Base-by-base conservation (phyloP, 2,113 vertebrate genomes). In the Apteryx owenii region DNA sequence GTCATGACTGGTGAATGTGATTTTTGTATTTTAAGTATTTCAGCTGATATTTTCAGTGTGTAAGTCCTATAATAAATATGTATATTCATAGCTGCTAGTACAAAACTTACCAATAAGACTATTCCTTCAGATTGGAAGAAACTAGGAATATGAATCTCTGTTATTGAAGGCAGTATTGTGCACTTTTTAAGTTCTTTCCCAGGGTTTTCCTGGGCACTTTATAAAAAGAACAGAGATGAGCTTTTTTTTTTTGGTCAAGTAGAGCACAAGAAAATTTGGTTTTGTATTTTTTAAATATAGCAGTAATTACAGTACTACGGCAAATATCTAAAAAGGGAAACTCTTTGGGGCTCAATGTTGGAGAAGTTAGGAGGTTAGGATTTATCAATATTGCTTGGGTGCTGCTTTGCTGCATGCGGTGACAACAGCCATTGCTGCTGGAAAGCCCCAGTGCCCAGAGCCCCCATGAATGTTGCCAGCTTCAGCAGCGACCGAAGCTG, bases 161-260 rank as follows among this genome's bases (percentile, higher is more conserved):
- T 56, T 72, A 29, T 1, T 20, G 76, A 54, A 85, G 13, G 25
- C 13, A 69, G 5, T 38, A n/a, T 19, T 40, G 29, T 33, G 4
- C 6, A 50, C 33, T 65, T 85, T 20, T 26, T 3, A 50, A 48
- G 6, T 61, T 71, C 78, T 79, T 29, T 75, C 12, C 33, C 6
- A 2, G 13, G 1, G 13, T 1, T 31, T 70, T 70, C 28, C 2
- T 3, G 6, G 15, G 3, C 3, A 17, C 22, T 66, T 89, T 66
- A 70, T 33, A 28, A 51, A 46, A 70, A 11, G 15, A 56, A 21
- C 6, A 36, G 61, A 36, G 12, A 7, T 31, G 19, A 75, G 9
- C 4, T 4, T 65, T 33, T 33, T 48, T 90, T 78, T 38, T 21
- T 53, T 78, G 54, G 13, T 73, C 28, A 31, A 17, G 75, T 10